A percentile compares a stretch with the other conserved stretches of the same genome.
Conservation (phyloP, 2,888 invertebrate species). For the Pristionchus arcanus region DNA sequence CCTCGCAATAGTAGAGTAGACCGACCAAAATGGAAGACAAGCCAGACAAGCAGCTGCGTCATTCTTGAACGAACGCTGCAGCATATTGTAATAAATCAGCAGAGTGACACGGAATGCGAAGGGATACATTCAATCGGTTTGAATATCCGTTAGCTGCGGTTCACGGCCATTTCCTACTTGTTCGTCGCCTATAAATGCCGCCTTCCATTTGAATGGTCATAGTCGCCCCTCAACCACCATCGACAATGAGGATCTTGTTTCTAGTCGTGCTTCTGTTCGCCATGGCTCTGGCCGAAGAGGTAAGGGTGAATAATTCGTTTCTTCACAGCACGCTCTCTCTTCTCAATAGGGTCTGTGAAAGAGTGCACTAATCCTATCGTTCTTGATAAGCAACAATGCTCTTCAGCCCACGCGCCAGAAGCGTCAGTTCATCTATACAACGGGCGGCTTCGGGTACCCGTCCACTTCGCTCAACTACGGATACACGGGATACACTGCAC, state of each 20-base stretch:
- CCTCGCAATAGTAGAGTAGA: background rate
- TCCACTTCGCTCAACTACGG: background rate
- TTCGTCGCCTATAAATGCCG: background rate
- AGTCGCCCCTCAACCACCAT: background rate
- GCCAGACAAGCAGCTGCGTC: no score
- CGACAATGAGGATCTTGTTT: background rate
- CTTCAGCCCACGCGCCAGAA: background rate
- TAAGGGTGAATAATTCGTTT: background rate
- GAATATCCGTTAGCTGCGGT: background rate
- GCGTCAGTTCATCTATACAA: constrained; percentile 22
- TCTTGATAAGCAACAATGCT: background rate
- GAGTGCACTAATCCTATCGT: no score
- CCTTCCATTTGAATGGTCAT: background rate
- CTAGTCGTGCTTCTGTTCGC: background rate
- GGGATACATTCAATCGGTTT: background rate
- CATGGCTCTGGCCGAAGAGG: background rate
- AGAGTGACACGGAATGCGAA: background rate
- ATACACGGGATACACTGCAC: background rate
- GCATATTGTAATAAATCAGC: background rate
- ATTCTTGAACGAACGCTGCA: no score
- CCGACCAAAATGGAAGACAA: no score
- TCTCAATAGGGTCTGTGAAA: no score
- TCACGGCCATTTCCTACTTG: background rate
- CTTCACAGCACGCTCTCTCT: no score
- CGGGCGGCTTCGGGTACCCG: background rate